These are phyloP conservation scores for Pogonocichla stellata DNA, from an alignment of 2,113 vertebrate genomes.

Conservation along the genomic window DNA sequence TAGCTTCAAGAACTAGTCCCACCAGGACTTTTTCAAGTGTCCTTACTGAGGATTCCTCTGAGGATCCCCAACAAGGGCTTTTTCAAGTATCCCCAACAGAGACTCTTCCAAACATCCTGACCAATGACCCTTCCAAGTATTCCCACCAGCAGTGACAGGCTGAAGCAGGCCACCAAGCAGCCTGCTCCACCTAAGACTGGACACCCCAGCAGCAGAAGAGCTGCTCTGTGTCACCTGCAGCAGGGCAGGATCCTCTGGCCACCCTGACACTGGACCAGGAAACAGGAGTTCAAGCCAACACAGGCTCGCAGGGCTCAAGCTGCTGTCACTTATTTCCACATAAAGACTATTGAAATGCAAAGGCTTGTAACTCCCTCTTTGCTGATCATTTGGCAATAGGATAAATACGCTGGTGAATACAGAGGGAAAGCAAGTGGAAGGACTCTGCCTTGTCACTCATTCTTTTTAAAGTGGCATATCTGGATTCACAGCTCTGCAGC, in stretches of 20 bases:
- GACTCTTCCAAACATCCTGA: neutral
- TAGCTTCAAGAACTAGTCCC: neutral
- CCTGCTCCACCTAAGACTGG: neutral
- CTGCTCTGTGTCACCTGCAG: neutral
- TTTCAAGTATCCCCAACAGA: neutral
- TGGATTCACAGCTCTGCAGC: neutral
- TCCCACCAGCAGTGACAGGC: neutral
- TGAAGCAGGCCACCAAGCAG: neutral
- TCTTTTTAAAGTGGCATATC: neutral
- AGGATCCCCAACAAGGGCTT: neutral
- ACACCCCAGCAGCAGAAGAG: neutral
- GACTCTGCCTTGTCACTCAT: neutral
- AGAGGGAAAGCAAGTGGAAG: neutral
- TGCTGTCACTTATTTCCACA: neutral
- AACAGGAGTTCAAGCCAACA: neutral
- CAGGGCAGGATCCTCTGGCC: neutral
- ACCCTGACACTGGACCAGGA: neutral
- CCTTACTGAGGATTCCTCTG: neutral
- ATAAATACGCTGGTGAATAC: neutral
- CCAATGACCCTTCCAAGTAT: neutral
- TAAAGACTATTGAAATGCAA: neutral
- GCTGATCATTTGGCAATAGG: neutral
- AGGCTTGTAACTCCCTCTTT: neutral
- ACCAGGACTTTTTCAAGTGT: accelerated
- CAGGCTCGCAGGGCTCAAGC: neutral